Conservation (phyloP, 1,140 invertebrate species). For the Asbolus verrucosus region DNA sequence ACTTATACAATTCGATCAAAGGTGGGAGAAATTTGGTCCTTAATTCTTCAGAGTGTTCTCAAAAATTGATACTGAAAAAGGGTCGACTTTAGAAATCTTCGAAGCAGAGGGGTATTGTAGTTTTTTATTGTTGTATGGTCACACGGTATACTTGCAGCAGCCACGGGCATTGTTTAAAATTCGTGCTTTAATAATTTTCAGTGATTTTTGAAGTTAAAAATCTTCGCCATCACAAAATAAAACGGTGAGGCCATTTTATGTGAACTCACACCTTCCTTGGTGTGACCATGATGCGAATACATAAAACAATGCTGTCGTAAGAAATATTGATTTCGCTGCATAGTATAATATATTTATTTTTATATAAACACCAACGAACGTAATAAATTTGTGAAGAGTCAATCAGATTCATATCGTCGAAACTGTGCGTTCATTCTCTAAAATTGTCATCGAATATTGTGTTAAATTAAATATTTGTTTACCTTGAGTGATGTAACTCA, state of each 20-base stretch:
- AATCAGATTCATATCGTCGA: background rate
- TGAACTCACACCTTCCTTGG: background rate
- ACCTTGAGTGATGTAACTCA: slow-evolving; percentile 26
- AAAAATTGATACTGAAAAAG: too few relatives aligned
- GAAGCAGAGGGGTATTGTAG: too few relatives aligned
- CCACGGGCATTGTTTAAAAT: too few relatives aligned
- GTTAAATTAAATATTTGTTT: slow-evolving; percentile 7
- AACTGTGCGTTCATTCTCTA: background rate
- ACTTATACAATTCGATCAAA: too few relatives aligned
- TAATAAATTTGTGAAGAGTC: background rate
- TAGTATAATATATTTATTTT: background rate
- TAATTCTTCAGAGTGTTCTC: too few relatives aligned
- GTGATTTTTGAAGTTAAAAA: too few relatives aligned
- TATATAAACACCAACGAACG: too few relatives aligned
- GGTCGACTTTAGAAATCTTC: too few relatives aligned
- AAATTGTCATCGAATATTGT: slow-evolving; percentile 2
- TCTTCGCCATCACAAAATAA: slow-evolving; percentile 9
- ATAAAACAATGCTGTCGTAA: slow-evolving; percentile 24
- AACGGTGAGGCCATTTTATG: background rate
- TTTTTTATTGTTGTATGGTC: too few relatives aligned
- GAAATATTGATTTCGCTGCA: background rate
- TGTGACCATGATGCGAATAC: slow-evolving; percentile 6
- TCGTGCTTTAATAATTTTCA: too few relatives aligned
- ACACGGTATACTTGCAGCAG: too few relatives aligned
- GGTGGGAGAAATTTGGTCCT: too few relatives aligned